phyloP scores from a whole-genome alignment of 2,888 invertebrate species.

The Pemphredon lugubris region DNA sequence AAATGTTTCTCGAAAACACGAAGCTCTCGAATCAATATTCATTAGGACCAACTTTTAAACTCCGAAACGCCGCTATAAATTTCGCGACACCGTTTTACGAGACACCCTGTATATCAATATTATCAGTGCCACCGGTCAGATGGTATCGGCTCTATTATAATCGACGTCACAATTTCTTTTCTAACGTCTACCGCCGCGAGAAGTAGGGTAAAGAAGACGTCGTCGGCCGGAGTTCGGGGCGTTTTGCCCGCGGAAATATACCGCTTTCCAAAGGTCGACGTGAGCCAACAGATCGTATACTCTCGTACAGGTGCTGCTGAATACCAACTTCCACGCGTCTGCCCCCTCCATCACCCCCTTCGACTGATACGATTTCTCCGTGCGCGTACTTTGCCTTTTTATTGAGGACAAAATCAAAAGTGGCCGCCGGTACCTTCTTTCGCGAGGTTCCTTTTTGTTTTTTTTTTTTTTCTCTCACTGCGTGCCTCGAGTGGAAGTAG shows the following conservation, averaged over 20 bases:
- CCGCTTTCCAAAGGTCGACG: conserved; percentile 48
- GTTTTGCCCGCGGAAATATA: conserved; percentile 25
- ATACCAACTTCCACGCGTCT: conserved; percentile 9
- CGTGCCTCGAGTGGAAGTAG: conserved; percentile 1
- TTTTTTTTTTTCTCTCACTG: background rate
- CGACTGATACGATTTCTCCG: conserved; percentile 43
- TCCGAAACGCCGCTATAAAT: no score
- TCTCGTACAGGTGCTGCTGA: conserved; percentile 28
- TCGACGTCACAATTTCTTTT: no score
- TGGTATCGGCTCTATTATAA: no score
- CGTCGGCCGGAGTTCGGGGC: background rate
- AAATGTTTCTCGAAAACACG: no score
- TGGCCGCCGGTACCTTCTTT: conserved; percentile 16
- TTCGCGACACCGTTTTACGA: no score
- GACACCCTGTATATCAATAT: no score
- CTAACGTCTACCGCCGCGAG: background rate
- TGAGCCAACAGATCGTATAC: conserved; percentile 30
- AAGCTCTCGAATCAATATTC: no score
- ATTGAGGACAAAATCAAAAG: conserved; percentile 43
- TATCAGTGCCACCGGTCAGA: no score
- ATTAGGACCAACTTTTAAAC: no score
- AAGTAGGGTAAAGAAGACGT: background rate
- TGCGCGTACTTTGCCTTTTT: conserved; percentile 2
- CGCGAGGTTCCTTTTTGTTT: background rate
- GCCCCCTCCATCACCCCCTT: background rate